phyloP scores from a whole-genome alignment of 2,113 vertebrate genomes.

The Channa argus region DNA sequence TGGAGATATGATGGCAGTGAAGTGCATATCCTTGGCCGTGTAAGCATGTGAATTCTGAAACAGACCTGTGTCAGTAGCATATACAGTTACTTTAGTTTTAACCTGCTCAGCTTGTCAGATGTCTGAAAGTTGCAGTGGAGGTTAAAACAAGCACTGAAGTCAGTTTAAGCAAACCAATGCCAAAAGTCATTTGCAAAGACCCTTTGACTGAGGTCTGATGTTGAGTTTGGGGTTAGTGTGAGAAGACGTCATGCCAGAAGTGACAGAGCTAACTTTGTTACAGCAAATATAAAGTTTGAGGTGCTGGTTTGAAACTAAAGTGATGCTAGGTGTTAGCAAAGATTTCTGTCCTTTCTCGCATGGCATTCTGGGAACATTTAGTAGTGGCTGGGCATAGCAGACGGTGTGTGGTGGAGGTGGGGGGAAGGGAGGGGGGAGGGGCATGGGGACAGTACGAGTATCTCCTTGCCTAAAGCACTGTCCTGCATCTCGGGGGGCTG shows the following conservation, averaged over 20 bases:
- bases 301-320: constrained; percentile 11
- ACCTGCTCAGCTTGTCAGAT: constrained; percentile 12
- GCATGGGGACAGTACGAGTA: constrained; percentile 63
- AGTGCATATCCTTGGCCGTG: constrained; percentile 7
- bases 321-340: constrained; percentile 18
- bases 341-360: constrained; percentile 53
- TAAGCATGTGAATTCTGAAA: constrained; percentile 22
- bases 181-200: constrained; percentile 16
- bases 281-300: constrained; percentile 1
- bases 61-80: constrained; percentile 41
- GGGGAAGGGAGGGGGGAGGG: constrained; percentile 34
- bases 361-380: constrained; percentile 54
- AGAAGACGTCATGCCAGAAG: constrained; percentile 53
- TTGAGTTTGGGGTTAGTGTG: constrained; percentile 61
- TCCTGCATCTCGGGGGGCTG: constrained; percentile 85
- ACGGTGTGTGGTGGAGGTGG: constrained; percentile 64
- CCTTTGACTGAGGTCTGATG: constrained; percentile 40
- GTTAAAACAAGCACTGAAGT: constrained; percentile 28
- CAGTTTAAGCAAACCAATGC: background rate
- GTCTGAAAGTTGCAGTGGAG: constrained; percentile 9
- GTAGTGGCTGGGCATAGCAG: constrained; percentile 48
- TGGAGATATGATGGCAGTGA: constrained; percentile 24
- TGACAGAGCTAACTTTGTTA: constrained; percentile 34
- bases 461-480: constrained; percentile 88
- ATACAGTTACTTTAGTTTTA: constrained; percentile 27